These are phyloP conservation scores for Cataglyphis cursor DNA, from an alignment of 2,888 invertebrate genomes.

Conservation along the genomic window DNA sequence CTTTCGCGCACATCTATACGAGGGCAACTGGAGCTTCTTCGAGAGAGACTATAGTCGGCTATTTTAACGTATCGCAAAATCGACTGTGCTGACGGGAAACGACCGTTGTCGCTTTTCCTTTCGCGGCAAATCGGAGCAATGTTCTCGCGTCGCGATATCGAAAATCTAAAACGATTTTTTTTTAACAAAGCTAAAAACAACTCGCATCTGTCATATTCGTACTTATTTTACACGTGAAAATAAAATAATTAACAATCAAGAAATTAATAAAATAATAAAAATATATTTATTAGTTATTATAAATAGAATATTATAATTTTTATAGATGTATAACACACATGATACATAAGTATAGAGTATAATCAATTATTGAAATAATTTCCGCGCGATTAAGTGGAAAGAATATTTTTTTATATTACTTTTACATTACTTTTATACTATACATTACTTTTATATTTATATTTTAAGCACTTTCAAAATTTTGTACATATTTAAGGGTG, in stretches of 20 bases:
- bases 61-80: slow-evolving; percentile 67
- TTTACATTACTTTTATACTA: too few species aligned
- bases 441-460: not conserved
- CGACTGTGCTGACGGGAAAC: slow-evolving; percentile 49
- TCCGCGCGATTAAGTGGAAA: not conserved
- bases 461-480: slow-evolving; percentile 1
- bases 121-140: slow-evolving; percentile 14
- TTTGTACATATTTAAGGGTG: not conserved
- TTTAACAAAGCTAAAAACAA: not conserved
- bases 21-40: slow-evolving; percentile 72
- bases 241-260: not conserved
- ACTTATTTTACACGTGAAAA: not conserved
- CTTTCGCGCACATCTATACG: slow-evolving; percentile 74
- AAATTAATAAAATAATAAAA: not conserved
- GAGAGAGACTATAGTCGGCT: slow-evolving; percentile 71
- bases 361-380: not conserved
- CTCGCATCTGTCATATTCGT: not conserved
- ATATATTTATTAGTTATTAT: not conserved
- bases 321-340: not conserved
- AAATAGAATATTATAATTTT: not conserved
- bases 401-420: not conserved
- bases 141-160: not conserved
- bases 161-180: not conserved
- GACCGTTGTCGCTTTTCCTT: slow-evolving; percentile 51
- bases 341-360: not conserved